A percentile compares a stretch with the other conserved stretches of the same genome.
Conservation (phyloP, 2,797 vertebrate species). For the Anabacerthia variegaticeps region DNA sequence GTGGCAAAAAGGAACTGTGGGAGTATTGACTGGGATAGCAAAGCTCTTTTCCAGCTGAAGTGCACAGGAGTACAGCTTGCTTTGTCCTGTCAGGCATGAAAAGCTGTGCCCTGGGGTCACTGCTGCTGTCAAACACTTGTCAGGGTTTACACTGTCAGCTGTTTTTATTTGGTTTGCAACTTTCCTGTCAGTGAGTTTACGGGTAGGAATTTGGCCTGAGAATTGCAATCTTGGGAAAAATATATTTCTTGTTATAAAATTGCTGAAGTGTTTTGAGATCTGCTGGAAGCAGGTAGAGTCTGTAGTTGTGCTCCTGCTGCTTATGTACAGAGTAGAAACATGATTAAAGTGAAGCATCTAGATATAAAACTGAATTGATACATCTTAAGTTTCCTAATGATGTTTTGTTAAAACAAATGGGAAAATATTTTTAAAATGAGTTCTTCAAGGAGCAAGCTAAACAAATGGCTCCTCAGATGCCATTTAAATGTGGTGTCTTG, state of each 20-base stretch:
- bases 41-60: constrained; percentile 6
- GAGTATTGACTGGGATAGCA: constrained; percentile 42
- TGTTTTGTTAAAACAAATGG: constrained; percentile 22
- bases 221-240: constrained; percentile 8
- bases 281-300: neutral
- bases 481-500: constrained; percentile 18
- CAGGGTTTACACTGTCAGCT: neutral
- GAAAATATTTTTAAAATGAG: neutral
- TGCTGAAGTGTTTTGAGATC: neutral
- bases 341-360: neutral
- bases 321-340: neutral
- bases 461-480: constrained; percentile 9
- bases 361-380: neutral
- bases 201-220: neutral
- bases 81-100: constrained; percentile 56
- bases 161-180: neutral
- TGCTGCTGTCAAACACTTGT: constrained; percentile 39
- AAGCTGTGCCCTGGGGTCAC: constrained; percentile 16
- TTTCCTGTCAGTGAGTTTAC: neutral
- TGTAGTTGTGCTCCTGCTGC: neutral
- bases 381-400: neutral
- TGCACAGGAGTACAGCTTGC: constrained; percentile 1
- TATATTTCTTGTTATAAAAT: neutral
- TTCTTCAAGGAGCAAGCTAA: constrained; percentile 9
- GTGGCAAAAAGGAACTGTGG: neutral